A percentile compares a stretch with the other conserved stretches of the same genome.
phyloP scores from a whole-genome alignment of 2,113 vertebrate species.

The Brachypteracias leptosomus region DNA sequence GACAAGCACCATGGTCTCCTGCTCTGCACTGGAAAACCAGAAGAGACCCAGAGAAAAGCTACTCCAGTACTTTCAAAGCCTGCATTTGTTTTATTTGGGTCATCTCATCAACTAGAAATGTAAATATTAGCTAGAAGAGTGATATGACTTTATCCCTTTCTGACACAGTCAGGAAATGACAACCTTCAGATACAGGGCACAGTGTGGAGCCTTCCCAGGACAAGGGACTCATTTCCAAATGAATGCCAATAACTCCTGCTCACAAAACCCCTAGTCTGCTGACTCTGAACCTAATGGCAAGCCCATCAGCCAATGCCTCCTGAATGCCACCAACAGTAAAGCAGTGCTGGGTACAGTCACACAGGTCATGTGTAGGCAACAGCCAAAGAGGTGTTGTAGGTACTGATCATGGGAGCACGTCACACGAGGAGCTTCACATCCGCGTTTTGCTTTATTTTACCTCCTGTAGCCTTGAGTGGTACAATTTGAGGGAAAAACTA shows the following conservation, averaged over 20 bases:
- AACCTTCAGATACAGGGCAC: not conserved
- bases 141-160: not conserved
- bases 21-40: not conserved
- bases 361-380: fast-evolving
- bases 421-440: fast-evolving
- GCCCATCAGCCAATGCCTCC: not conserved
- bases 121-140: not conserved
- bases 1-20: fast-evolving
- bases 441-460: fast-evolving
- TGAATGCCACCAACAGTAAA: not conserved
- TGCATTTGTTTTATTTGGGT: not conserved
- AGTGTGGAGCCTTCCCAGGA: not conserved
- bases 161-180: not conserved
- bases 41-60: not conserved
- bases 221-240: not conserved
- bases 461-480: fast-evolving
- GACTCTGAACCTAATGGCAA: not conserved
- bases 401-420: not conserved
- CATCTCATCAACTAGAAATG: not conserved
- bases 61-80: not conserved
- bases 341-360: not conserved
- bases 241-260: not conserved
- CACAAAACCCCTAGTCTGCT: not conserved
- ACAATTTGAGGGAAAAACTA: not conserved
- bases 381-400: not conserved